Evolutionary conservation across 2,113 vertebrate species (phyloP), one percentile per base, ranked within the genome.

Genomic region (Triplophysa tibetana): DNA sequence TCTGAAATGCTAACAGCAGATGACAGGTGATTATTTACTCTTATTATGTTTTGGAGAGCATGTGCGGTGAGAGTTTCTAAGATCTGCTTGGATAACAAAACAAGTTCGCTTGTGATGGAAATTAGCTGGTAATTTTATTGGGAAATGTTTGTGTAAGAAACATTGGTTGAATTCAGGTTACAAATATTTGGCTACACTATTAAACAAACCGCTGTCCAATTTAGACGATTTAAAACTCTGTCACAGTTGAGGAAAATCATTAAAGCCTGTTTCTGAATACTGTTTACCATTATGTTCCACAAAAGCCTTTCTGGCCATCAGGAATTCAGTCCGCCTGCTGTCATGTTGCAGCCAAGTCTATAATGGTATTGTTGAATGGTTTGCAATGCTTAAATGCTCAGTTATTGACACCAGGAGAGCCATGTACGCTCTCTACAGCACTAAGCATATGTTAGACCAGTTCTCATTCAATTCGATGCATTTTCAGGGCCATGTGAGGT

Each of bases 291-390:
- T 48, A 63, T 63, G 41, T 41, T 58, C 19, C n/a, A 73, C 54
- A 60, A 73, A 8, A 73, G 54, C 33, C 2, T 29, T 50, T 33
- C 52, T 54, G 52, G 5, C 75, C 29, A 56, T 77, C 21, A 43
- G 12, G 29, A n/a, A 33, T 23, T 60, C 38, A 45, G 56, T 38
- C 87, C 83, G 85, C 81, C 76, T 82, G 85, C 82, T 81, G 73
- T 83, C 66, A 60, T 73, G 78, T 84, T 84, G 70, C 38, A 85
- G 86, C 85, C 87, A 86, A 83, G 81, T 81, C 88, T 85, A 86
- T 88, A 81, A 87, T 81, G 78, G 75, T 65, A 48, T 86, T 86
- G 87, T 81, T 79, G 72, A 88, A 79, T 82, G 54, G 54, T 58
- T 58, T 21, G 78, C 85, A 78, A 84, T 76, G 78, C 83, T 87